Evolutionary conservation across 2,888 invertebrate genomes (phyloP).

Genomic region (Drosophila anomelani): DNA sequence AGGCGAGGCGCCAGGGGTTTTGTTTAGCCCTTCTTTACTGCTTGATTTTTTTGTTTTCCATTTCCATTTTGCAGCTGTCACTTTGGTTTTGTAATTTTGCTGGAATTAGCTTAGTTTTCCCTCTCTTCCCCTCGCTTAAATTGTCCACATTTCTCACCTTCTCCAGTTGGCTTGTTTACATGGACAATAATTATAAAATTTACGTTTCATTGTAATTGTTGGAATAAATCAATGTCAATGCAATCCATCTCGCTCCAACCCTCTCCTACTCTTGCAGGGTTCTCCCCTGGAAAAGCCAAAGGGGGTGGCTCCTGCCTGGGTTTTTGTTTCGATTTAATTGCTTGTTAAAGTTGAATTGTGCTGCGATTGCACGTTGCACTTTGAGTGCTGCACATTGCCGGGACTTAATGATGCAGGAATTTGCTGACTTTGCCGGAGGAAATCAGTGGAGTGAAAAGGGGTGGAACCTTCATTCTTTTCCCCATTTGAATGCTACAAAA

Average conservation of each 20-base stretch:
- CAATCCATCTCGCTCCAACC: constrained; percentile 38
- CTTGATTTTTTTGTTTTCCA: constrained; percentile 43
- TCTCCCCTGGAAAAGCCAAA: constrained; percentile 3
- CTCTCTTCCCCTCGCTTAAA: not conserved
- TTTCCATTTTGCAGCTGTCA: constrained; percentile 68
- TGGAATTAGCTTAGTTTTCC: constrained; percentile 52
- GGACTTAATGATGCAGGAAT: constrained; percentile 76
- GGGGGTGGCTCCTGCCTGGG: constrained; percentile 44
- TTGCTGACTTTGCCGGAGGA: constrained; percentile 65
- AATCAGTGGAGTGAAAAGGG: constrained; percentile 3
- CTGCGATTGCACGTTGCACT: constrained; percentile 65
- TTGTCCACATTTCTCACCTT: constrained; percentile 29
- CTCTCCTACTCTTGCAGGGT: not conserved
- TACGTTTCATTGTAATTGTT: constrained; percentile 76
- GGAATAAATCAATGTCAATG: constrained; percentile 77
- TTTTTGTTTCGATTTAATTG: constrained; percentile 80
- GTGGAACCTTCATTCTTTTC: constrained; percentile 4
- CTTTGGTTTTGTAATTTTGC: constrained; percentile 71
- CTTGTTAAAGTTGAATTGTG: constrained; percentile 80
- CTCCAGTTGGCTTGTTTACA: constrained; percentile 65
- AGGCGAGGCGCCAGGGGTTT: constrained; percentile 68
- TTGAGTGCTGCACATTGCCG: constrained; percentile 16
- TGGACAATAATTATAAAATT: constrained; percentile 80
- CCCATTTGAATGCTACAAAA: constrained; percentile 5
- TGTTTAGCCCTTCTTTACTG: constrained; percentile 45